These are phyloP conservation scores for Noctilio leporinus DNA, from an alignment of 2,113 vertebrate genomes.

Conservation along the genomic window DNA sequence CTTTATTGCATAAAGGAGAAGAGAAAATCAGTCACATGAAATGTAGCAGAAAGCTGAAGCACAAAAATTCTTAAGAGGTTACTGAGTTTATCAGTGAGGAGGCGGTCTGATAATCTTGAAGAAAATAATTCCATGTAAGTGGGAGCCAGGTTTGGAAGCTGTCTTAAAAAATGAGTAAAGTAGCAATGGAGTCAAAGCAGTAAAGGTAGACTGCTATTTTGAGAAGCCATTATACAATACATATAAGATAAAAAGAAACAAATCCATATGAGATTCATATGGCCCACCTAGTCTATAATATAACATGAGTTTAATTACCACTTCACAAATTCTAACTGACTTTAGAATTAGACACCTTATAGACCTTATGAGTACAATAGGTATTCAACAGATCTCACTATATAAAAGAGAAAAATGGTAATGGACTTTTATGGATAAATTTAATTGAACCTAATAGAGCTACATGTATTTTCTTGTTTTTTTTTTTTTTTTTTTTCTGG, in stretches of 20 bases:
- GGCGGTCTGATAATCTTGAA: not conserved
- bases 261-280: not conserved
- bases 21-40: not conserved
- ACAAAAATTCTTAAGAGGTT: not conserved
- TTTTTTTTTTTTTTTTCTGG: not conserved
- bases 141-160: not conserved
- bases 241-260: not conserved
- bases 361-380: not conserved
- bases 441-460: not conserved
- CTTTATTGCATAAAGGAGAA: not conserved
- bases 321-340: constrained; percentile 11
- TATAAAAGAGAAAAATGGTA: not conserved
- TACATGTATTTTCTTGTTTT: not conserved
- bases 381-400: not conserved
- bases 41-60: not conserved
- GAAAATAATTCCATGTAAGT: not conserved
- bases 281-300: not conserved
- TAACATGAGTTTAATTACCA: not conserved
- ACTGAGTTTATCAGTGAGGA: not conserved
- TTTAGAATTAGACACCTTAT: not conserved
- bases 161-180: not conserved
- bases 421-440: not conserved
- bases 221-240: not conserved
- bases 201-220: not conserved
- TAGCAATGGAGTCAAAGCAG: not conserved